Conservation (phyloP, 2,797 vertebrate genomes). For the Chaenodraco wilsoni region DNA sequence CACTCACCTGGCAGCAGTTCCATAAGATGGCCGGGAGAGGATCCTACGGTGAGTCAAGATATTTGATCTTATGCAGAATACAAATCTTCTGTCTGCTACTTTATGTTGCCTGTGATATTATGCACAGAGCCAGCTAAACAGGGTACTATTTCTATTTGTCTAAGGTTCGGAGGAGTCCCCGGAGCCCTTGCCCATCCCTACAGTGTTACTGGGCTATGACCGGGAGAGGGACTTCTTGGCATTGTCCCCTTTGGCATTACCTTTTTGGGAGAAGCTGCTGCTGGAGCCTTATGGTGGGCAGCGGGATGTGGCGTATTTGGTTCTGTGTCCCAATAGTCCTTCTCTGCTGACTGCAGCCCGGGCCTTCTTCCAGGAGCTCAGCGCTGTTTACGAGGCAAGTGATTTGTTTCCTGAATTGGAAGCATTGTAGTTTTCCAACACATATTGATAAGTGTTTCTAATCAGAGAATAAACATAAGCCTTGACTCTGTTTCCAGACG, state of each 20-base stretch:
- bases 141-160: background rate
- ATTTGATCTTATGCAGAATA: background rate
- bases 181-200: constrained; percentile 94
- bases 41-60: constrained; percentile 89
- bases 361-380: constrained; percentile 97
- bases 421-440: background rate
- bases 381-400: constrained; percentile 94
- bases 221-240: constrained; percentile 93
- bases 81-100: background rate
- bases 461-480: background rate
- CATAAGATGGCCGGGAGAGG: constrained; percentile 98
- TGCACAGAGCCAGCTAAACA: background rate
- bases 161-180: constrained; percentile 97
- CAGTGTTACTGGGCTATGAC: constrained; percentile 94
- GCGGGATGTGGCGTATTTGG: constrained; percentile 94
- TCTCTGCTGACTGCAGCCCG: constrained; percentile 91
- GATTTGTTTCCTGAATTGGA: background rate
- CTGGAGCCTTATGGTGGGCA: constrained; percentile 95
- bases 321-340: constrained; percentile 94
- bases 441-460: background rate
- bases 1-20: constrained; percentile 99
- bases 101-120: background rate
- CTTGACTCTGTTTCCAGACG: constrained; percentile 79
- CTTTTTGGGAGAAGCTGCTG: constrained; percentile 97
- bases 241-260: constrained; percentile 93